These are phyloP conservation scores for Neoaliturus tenellus DNA, from an alignment of 2,888 invertebrate genomes.

Conservation along the genomic window DNA sequence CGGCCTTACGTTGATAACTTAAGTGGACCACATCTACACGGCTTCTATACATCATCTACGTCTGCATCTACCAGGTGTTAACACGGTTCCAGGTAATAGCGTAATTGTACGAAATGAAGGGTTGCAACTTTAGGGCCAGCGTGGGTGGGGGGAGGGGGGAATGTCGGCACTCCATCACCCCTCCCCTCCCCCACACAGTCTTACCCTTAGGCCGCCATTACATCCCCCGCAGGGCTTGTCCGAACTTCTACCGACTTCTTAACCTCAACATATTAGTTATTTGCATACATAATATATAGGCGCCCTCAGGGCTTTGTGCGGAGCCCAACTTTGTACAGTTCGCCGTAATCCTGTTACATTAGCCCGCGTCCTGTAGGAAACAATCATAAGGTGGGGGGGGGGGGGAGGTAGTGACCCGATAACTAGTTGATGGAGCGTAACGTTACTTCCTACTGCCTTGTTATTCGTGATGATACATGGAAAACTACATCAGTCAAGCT, in stretches of 20 bases:
- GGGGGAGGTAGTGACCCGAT: background rate
- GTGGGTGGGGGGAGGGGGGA: constrained; percentile 24
- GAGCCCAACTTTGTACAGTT: constrained; percentile 43
- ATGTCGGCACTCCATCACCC: constrained; percentile 52
- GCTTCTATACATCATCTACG: constrained; percentile 26
- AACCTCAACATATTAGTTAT: constrained; percentile 58
- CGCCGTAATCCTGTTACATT: constrained; percentile 49
- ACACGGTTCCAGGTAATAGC: constrained; percentile 48
- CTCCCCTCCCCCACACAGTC: constrained; percentile 6
- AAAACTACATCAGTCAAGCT: no score
- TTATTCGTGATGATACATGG: no score
- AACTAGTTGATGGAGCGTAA: constrained; percentile 1
- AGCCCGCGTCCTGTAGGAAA: constrained; percentile 32
- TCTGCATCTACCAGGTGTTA: constrained; percentile 32
- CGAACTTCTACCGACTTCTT: constrained; percentile 56
- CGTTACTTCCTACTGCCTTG: background rate
- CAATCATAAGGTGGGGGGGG: background rate
- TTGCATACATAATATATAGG: constrained; percentile 57
- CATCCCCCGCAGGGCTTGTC: constrained; percentile 57
- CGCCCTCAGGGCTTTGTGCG: constrained; percentile 53
- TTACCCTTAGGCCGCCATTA: constrained; percentile 52
- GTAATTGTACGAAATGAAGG: constrained; percentile 53
- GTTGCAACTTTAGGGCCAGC: constrained; percentile 29
- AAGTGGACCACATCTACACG: constrained; percentile 16
- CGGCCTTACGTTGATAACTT: constrained; percentile 18